Percentiles rank a stretch among this genome's conserved stretches.
Evolutionary conservation across 2,888 invertebrate species (phyloP).

Genomic region (Thereva unica): DNA sequence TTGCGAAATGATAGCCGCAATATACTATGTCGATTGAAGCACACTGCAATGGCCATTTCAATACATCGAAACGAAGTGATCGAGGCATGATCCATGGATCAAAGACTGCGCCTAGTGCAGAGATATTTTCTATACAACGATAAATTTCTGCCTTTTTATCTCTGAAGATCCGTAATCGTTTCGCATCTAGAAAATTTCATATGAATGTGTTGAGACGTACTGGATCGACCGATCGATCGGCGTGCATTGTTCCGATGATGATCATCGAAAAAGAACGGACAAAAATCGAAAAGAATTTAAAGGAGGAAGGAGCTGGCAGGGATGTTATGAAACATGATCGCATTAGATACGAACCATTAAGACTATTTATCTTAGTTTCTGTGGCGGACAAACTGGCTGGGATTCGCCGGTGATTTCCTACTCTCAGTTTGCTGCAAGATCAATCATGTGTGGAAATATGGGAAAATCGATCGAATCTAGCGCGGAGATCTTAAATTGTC

Average conservation of each 20-base stretch:
- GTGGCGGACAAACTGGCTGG: slow-evolving; percentile 9
- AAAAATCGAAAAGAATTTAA: slow-evolving; percentile 18
- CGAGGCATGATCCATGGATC: too few relatives aligned
- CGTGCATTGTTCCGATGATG: slow-evolving; percentile 26
- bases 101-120: too few relatives aligned
- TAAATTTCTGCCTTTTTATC: too few relatives aligned
- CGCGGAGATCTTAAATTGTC: slow-evolving; percentile 14
- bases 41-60: too few relatives aligned
- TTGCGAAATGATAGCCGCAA: too few relatives aligned
- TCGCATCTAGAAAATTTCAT: not conserved
- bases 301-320: slow-evolving; percentile 21
- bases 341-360: slow-evolving; percentile 35
- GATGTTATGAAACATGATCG: slow-evolving; percentile 34
- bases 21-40: too few relatives aligned
- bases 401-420: slow-evolving; percentile 9
- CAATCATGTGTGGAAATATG: slow-evolving; percentile 32
- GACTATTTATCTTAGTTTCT: slow-evolving; percentile 31
- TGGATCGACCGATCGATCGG: slow-evolving; percentile 19
- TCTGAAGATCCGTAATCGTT: too few relatives aligned
- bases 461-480: slow-evolving; percentile 6
- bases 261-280: too few relatives aligned
- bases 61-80: too few relatives aligned
- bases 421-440: slow-evolving; percentile 16
- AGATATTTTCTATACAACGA: too few relatives aligned
- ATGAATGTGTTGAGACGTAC: slow-evolving; percentile 24